Evolutionary conservation across 2,888 invertebrate genomes (phyloP), one percentile per base, ranked within the genome.

Genomic region (Cremastinae sp.): DNA sequence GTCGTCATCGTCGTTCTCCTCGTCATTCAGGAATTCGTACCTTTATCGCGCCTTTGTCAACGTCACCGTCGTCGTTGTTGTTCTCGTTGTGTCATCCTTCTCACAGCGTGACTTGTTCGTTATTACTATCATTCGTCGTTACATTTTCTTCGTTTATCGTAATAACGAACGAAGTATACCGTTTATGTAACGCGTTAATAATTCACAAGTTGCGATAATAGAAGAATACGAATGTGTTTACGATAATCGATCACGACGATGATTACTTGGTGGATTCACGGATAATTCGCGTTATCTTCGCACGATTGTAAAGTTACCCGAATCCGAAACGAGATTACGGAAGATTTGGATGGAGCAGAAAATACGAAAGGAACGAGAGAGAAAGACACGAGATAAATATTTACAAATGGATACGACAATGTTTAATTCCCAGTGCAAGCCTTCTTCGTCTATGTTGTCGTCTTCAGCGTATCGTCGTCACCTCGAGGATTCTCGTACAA

Each of bases 21-120:
- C 65, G 75, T 66, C 66, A 56, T 71, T 59, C 56, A 56, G 68
- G 68, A 68, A 55, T 68, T 68, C 72, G 81, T 81, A 83, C 75
- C 79, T 81, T 81, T 79, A 76, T 65, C 81, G 80, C 82, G 81
- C 83, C 82, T 84, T 79, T 80, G 82, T 83, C 85, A 80, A 85
- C 83, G 84, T 84, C 83, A 83, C 84, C 62, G 56, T 64, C 62
- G 55, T 61, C 61, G 37, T 47, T 47, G 37, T 47, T 16, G 47
- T 35, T 47, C 56, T 69, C 74, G 62, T 69, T 62, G 51, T 68
- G 68, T 64, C 68, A 47, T 73, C 47, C 53, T 76, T 20, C 64
- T 69, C 58, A 61, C 76, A 73, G 55, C 64, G 43, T 64, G 62
- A 62, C 73, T 45, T 73, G 59, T 76, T 76, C 65, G 65, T 76